Conservation (phyloP, 1,140 invertebrate genomes). For the Hypsibius dujardini region DNA sequence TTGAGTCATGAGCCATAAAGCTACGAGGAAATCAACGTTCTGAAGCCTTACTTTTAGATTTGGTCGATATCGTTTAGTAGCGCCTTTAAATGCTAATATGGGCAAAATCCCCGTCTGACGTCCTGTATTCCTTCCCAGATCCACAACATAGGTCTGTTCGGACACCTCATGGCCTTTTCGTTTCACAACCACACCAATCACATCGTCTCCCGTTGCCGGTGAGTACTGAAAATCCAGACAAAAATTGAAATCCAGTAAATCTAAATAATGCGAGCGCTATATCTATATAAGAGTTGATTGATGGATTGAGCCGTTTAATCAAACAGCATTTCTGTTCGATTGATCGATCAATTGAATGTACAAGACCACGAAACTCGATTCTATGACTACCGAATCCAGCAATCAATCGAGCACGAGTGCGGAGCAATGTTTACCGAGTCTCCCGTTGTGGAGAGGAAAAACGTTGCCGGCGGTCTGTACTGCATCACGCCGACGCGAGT, state of each 20-base stretch:
- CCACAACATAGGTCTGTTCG: constrained; percentile 49
- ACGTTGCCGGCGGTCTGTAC: constrained; percentile 51
- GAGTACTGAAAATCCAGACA: constrained; percentile 42
- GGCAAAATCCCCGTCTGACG: constrained; percentile 65
- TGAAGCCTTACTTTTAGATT: constrained; percentile 48
- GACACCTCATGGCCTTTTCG: constrained; percentile 40
- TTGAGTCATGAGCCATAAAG: background rate
- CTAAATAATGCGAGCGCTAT: background rate
- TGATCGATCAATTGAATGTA: background rate
- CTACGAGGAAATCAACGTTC: background rate
- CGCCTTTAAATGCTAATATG: constrained; percentile 70
- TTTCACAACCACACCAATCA: constrained; percentile 63
- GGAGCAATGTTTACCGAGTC: constrained; percentile 38
- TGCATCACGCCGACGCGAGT: constrained; percentile 58
- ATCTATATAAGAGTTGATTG: no score
- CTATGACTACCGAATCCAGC: background rate
- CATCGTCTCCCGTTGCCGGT: constrained; percentile 58
- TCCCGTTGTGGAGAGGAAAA: constrained; percentile 65
- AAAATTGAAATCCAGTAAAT: background rate
- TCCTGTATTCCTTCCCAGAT: constrained; percentile 47
- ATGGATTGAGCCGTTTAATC: background rate
- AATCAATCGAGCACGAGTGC: background rate
- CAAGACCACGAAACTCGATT: background rate
- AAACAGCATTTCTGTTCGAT: background rate
- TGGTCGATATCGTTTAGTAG: constrained; percentile 83